Evolutionary conservation across 2,888 invertebrate genomes (phyloP).

Genomic region (Sipunculus nudus): DNA sequence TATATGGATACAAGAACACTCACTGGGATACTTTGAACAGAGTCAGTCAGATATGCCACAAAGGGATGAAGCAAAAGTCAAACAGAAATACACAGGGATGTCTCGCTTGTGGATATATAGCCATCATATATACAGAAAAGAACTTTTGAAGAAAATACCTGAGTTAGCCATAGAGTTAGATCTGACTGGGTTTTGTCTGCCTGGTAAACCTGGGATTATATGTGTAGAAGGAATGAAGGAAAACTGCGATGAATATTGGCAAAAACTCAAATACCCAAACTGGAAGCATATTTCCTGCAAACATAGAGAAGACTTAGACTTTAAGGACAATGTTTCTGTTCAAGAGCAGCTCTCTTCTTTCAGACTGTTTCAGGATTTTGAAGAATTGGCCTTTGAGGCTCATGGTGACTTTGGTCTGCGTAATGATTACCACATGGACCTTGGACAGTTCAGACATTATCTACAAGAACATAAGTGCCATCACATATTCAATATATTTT

Average conservation of each 20-base stretch:
- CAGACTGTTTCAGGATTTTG: conserved; percentile 74
- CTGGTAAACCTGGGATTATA: conserved; percentile 93
- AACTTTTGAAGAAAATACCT: conserved; percentile 81
- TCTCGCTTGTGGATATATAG: conserved; percentile 87
- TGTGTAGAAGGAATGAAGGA: conserved; percentile 80
- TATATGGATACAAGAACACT: conserved; percentile 77
- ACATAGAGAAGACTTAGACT: conserved; percentile 73
- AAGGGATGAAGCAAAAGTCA: background rate
- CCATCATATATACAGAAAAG: conserved; percentile 90
- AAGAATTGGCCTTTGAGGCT: conserved; percentile 71
- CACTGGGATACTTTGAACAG: conserved; percentile 6
- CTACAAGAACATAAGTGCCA: conserved; percentile 76
- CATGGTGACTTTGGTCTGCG: conserved; percentile 61
- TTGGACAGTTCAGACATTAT: conserved; percentile 81
- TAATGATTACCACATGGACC: conserved; percentile 77
- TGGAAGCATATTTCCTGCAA: conserved; percentile 86
- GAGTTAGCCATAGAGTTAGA: conserved; percentile 77
- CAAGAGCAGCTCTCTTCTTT: conserved; percentile 41
- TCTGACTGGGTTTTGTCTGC: conserved; percentile 84
- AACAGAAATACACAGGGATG: conserved; percentile 3
- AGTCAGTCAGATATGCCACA: background rate
- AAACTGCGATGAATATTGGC: conserved; percentile 79
- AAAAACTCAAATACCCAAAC: conserved; percentile 77
- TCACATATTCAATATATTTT: conserved; percentile 81
- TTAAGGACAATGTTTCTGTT: conserved; percentile 44